A percentile compares a stretch with the other conserved stretches of the same genome.
These are phyloP conservation scores for Steinernema carpocapsae DNA, from an alignment of 2,888 invertebrate species.

Conservation along the genomic window DNA sequence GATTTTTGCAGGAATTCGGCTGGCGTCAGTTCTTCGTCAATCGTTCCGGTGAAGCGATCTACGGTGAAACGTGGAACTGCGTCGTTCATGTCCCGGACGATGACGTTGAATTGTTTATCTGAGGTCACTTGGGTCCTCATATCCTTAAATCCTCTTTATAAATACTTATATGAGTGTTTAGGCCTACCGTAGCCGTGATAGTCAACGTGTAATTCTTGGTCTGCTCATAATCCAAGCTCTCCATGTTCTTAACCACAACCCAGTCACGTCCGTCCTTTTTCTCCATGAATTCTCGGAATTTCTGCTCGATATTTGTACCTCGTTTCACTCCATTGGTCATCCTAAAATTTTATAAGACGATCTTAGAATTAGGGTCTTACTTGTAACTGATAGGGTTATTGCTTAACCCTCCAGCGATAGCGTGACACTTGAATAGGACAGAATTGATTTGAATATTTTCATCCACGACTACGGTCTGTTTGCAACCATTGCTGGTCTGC, in stretches of 20 bases:
- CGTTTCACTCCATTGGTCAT: slow-evolving; percentile 52
- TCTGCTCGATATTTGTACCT: slow-evolving; percentile 50
- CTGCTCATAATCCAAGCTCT: slow-evolving; percentile 65
- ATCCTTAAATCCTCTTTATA: slow-evolving; percentile 54
- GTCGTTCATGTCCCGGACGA: slow-evolving; percentile 93
- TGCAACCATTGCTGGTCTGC: slow-evolving; percentile 57
- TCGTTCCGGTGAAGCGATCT: slow-evolving; percentile 65
- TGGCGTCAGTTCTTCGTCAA: slow-evolving; percentile 66
- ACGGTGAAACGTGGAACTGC: slow-evolving; percentile 75
- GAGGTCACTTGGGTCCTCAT: slow-evolving; percentile 58
- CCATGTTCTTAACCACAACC: slow-evolving; percentile 61
- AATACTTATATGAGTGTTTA: background rate
- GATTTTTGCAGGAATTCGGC: slow-evolving; percentile 56
- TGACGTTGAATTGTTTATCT: slow-evolving; percentile 91
- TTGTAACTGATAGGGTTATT: slow-evolving; percentile 58
- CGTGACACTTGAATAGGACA: slow-evolving; percentile 60
- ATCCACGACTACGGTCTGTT: slow-evolving; percentile 48
- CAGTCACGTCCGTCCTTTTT: slow-evolving; percentile 58
- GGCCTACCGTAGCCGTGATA: slow-evolving; percentile 63
- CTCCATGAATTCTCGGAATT: slow-evolving; percentile 65
- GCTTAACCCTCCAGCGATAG: slow-evolving; percentile 53
- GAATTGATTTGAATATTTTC: slow-evolving; percentile 57
- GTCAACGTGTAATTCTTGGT: slow-evolving; percentile 64
- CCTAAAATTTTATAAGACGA: slow-evolving; percentile 40
- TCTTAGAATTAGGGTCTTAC: slow-evolving; percentile 40